These are phyloP conservation scores for Sinodicranocentrus sp. DNA, from an alignment of 2,888 invertebrate species.

Conservation along the genomic window DNA sequence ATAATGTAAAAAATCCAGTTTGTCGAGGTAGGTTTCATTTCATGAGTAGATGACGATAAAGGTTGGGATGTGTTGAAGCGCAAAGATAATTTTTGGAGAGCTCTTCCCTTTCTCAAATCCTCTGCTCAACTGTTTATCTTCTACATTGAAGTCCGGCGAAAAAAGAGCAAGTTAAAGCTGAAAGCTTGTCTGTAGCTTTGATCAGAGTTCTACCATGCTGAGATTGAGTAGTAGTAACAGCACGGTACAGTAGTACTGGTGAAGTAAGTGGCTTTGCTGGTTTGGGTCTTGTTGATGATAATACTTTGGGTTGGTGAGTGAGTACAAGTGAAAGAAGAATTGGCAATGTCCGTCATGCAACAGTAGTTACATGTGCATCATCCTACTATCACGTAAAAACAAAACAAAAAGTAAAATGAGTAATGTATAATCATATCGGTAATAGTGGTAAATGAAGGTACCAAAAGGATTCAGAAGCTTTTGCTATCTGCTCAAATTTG, in stretches of 20 bases:
- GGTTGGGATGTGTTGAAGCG: background rate
- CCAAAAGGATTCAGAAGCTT: too few relatives aligned
- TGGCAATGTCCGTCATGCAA: conserved; percentile 46
- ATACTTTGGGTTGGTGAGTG: conserved; percentile 18
- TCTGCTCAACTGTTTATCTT: conserved; percentile 24
- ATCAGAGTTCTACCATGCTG: background rate
- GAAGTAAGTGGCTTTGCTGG: background rate
- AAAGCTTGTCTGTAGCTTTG: background rate
- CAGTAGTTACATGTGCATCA: conserved; percentile 40
- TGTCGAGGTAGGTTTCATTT: conserved; percentile 2
- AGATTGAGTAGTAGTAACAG: background rate
- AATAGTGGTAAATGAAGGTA: conserved; percentile 16
- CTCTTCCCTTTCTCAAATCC: conserved; percentile 30
- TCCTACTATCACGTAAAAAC: conserved; percentile 22
- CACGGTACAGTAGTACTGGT: background rate
- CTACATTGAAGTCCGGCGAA: background rate
- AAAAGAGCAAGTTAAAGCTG: background rate
- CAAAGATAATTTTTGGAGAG: background rate
- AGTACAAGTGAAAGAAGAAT: conserved; percentile 32
- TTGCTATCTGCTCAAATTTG: background rate
- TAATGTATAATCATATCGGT: conserved; percentile 19
- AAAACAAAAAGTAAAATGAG: conserved; percentile 16
- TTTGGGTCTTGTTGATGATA: conserved; percentile 13
- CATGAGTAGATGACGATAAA: background rate
- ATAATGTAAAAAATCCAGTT: conserved; percentile 55